Evolutionary conservation across 2,797 vertebrate genomes (phyloP).

Genomic region (Brachyrhaphis roseni): DNA sequence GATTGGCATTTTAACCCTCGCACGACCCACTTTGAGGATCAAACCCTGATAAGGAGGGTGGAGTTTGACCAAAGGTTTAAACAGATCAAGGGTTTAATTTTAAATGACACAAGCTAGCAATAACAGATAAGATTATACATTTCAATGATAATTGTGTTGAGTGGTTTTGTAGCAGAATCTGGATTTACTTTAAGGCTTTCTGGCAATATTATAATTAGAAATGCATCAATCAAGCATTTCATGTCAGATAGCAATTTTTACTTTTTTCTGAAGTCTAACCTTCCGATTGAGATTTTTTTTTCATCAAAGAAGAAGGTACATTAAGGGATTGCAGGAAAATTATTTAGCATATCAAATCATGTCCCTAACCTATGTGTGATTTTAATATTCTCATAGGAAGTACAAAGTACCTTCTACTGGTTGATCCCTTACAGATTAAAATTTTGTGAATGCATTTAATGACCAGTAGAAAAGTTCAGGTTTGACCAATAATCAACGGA

Average conservation of each 20-base stretch:
- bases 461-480: neutral
- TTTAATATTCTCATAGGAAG: neutral
- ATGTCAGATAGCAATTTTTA: neutral
- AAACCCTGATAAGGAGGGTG: slow-evolving; percentile 62
- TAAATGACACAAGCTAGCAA: slow-evolving; percentile 4
- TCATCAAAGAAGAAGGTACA: neutral
- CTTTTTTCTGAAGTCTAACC: neutral
- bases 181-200: neutral
- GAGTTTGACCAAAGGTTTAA: slow-evolving; percentile 14
- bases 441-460: neutral
- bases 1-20: slow-evolving; percentile 86
- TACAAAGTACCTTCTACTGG: neutral
- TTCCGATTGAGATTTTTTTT: neutral
- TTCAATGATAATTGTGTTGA: neutral
- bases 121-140: neutral
- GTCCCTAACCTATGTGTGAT: neutral
- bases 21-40: slow-evolving; percentile 85
- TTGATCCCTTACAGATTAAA: neutral
- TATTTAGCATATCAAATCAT: neutral
- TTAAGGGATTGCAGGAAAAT: neutral
- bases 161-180: neutral
- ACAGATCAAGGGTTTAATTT: neutral
- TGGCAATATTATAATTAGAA: neutral
- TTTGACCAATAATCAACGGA: neutral
- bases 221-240: neutral